Base-by-base conservation (phyloP, 2,797 vertebrate species). In the Sardinella longiceps region DNA sequence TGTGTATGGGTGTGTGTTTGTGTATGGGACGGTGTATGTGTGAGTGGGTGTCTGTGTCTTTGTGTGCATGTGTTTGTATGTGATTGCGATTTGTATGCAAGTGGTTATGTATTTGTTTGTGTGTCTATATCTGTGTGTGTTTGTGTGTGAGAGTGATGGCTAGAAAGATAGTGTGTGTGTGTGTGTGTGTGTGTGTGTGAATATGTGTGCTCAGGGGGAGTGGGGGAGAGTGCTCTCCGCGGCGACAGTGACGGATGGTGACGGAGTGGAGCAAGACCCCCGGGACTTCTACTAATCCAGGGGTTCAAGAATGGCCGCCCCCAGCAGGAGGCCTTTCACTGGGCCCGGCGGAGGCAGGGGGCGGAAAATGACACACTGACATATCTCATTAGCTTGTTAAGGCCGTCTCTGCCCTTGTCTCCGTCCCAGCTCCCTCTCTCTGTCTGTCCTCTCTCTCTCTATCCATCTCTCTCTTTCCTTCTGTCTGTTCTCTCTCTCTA, bases 311-410 rank as follows among this genome's bases (percentile, higher is more conserved):
- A 95, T 94, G 89, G 92, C 91, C 93, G 92, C 91, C 92, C 91
- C 89, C 92, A 88, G 88, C 89, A 87, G 89, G 91, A 91, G 43
- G 92, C 89, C 90, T 95, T 93, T 94, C 89, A 94, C 91, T 89
- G 83, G 84, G 87, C 84, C 86, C 80, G 88, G 46, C 90, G 85
- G 85, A 91, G 84, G 87, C 87, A 89, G 87, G 88, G 91, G 90
- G 90, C 85, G 90, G 89, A 94, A 94, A 93, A 93, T 89, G 92
- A 94, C 92, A 91, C 92, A 93, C 90, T 93, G 94, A 90, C 92
- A 93, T 94, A 93, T 95, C 95, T 93, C 90, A 92, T 86, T 88
- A 90, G 83, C 91, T 95, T 94, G 94, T 95, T 96, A 93, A 95
- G 88, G 85, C 87, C 51, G 81, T 50, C 51, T 80, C 81, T 89